Evolutionary conservation across 2,888 invertebrate genomes (phyloP).

Genomic region (Drosophila neoperkinsi): DNA sequence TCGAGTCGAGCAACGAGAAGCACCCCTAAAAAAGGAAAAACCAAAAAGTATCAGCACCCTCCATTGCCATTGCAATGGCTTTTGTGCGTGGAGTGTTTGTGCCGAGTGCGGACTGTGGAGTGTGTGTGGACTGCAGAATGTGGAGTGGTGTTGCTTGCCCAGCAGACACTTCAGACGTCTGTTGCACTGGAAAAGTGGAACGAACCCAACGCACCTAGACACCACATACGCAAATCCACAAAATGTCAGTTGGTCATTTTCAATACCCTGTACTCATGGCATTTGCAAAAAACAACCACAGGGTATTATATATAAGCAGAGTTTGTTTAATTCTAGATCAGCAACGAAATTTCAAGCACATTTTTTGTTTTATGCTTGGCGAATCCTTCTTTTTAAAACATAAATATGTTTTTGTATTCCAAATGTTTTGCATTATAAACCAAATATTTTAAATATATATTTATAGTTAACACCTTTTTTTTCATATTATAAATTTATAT

Average conservation of each 20-base stretch:
- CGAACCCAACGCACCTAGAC: constrained; percentile 46
- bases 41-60: constrained; percentile 28
- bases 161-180: constrained; percentile 55
- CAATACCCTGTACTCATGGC: constrained; percentile 12
- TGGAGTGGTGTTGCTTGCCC: constrained; percentile 21
- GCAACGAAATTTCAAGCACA: background rate
- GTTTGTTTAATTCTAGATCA: background rate
- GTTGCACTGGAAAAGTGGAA: constrained; percentile 62
- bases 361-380: background rate
- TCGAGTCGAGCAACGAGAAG: constrained; percentile 44
- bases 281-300: background rate
- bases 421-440: background rate
- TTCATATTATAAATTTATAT: background rate
- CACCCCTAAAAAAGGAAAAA: constrained; percentile 68
- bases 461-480: background rate
- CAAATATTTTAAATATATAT: background rate
- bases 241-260: constrained; percentile 38
- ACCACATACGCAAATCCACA: constrained; percentile 44
- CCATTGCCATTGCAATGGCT: constrained; percentile 17
- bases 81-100: constrained; percentile 9
- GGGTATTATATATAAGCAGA: background rate
- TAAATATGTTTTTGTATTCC: background rate
- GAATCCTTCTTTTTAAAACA: fast-evolving
- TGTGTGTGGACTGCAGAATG: background rate
- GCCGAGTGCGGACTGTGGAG: background rate